Percentiles rank a stretch among this genome's conserved stretches.
Evolutionary conservation across 2,888 invertebrate genomes (phyloP).

Genomic region (Phanerotoma sp.): DNA sequence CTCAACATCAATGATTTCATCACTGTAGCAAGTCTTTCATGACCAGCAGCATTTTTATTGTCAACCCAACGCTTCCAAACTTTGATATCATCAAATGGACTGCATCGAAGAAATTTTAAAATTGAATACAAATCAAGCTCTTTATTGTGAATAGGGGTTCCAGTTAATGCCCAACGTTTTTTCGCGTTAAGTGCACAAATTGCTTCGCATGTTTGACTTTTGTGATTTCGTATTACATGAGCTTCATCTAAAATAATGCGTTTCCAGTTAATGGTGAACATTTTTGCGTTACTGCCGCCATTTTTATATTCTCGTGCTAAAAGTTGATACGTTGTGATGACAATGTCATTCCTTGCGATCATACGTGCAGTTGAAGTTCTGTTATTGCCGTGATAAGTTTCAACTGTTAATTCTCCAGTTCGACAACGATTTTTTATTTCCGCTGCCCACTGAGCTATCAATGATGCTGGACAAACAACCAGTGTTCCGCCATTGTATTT

Average conservation of each 20-base stretch:
- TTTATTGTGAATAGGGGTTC: conserved; percentile 95
- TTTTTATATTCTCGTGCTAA: conserved; percentile 65
- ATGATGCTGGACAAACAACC: conserved; percentile 90
- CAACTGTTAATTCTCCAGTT: conserved; percentile 65
- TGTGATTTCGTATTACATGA: conserved; percentile 87
- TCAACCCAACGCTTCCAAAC: conserved; percentile 95
- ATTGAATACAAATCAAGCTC: conserved; percentile 80
- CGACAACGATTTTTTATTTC: conserved; percentile 71
- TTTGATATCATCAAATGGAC: conserved; percentile 85
- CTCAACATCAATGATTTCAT: conserved; percentile 84
- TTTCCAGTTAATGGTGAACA: conserved; percentile 72
- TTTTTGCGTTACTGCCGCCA: conserved; percentile 32
- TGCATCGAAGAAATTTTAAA: conserved; percentile 79
- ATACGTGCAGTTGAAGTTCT: conserved; percentile 61
- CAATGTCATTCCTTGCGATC: conserved; percentile 74
- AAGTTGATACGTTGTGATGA: conserved; percentile 87
- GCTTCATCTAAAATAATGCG: conserved; percentile 92
- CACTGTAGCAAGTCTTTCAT: conserved; percentile 79
- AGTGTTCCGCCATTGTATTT: conserved; percentile 68
- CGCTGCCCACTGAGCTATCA: conserved; percentile 86
- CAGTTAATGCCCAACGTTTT: conserved; percentile 83
- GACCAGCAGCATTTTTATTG: conserved; percentile 76
- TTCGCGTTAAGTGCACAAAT: conserved; percentile 66
- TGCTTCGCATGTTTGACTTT: conserved; percentile 72
- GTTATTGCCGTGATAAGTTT: conserved; percentile 77